Base-by-base conservation (phyloP, 2,888 invertebrate species). In the Diaphora mendica region DNA sequence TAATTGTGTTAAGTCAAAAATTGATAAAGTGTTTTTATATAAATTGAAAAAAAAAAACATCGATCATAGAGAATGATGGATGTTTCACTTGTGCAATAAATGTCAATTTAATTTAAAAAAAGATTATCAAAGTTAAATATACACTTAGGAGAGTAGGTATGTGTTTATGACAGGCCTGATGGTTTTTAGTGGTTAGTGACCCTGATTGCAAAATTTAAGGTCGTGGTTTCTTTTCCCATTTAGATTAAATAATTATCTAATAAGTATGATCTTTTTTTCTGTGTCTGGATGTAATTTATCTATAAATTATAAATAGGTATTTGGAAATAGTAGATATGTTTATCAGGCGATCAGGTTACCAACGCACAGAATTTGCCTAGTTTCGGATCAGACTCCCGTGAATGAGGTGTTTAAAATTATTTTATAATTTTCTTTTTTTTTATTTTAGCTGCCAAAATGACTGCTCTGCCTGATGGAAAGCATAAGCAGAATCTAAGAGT, bases 41-140 rank as follows among this genome's bases (percentile, higher is more conserved):
- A 30, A 59, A 62, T n/a, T n/a, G n/a, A n/a, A n/a, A 26, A 59
- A 55, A n/a, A n/a, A 26, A 26, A 59, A 59, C 59, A 59, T 26
- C 59, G 59, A 59, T 59, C 59, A 59, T 26, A 59, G 26, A 26
- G 26, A 59, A 26, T 59, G 59, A 59, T 59, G 26, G 26, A 59
- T 59, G 26, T 26, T 59, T 59, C n/a, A 59, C 59, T 26, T 26
- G 26, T 26, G 59, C 15, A 59, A 59, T 26, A 11, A 59, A 59
- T 59, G 59, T 59, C 59, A 59, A 59, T 59, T 59, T 59, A 59
- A 59, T 59, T 59, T 59, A 59, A 33, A 13, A 59, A 59, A 33
- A 13, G 26, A 59, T 59, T 59, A 59, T 59, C 2, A 9, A 59
- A 59, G 26, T 15, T 15, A 5, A 26, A 26, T 15, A 59, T 26